These are phyloP conservation scores for Onthophagus taurus DNA, from an alignment of 1,140 invertebrate species.

Conservation along the genomic window DNA sequence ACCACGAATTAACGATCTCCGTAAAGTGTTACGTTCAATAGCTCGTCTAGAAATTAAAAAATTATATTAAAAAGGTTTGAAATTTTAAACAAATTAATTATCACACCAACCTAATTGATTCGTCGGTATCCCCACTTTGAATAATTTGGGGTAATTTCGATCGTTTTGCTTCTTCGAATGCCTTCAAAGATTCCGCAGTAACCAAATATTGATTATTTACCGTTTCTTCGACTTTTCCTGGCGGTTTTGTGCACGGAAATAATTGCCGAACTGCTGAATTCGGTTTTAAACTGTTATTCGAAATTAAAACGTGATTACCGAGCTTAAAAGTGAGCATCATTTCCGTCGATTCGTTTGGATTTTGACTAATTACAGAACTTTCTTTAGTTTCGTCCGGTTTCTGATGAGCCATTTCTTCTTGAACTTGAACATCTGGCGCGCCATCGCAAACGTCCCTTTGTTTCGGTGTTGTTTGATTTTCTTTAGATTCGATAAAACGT, in stretches of 20 bases:
- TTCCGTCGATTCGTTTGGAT: conserved; percentile 39
- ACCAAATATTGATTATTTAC: conserved; percentile 44
- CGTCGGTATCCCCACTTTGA: conserved; percentile 41
- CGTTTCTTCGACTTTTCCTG: conserved; percentile 21
- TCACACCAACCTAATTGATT: conserved; percentile 41
- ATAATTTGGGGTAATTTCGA: conserved; percentile 43
- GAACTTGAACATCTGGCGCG: conserved; percentile 22
- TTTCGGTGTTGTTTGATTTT: too few relatives aligned
- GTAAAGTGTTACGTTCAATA: conserved; percentile 63
- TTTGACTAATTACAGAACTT: conserved; percentile 14
- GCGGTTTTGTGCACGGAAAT: conserved; percentile 44
- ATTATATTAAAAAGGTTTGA: not conserved
- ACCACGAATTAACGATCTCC: conserved; percentile 57
- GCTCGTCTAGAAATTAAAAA: conserved; percentile 36
- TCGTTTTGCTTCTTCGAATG: conserved; percentile 55
- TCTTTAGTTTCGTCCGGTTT: not conserved
- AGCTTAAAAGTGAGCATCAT: conserved; percentile 50
- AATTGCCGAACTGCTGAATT: conserved; percentile 66
- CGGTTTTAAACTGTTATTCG: conserved; percentile 50
- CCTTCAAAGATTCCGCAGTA: conserved; percentile 51
- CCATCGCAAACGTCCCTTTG: conserved; percentile 26
- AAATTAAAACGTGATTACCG: conserved; percentile 45
- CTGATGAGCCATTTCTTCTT: conserved; percentile 14
- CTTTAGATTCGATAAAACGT: conserved; percentile 40
- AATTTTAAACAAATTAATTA: not conserved